Percentiles rank a stretch among this genome's conserved stretches.
phyloP scores from a whole-genome alignment of 2,888 invertebrate species.

The Prosopocoilus inquinatus region DNA sequence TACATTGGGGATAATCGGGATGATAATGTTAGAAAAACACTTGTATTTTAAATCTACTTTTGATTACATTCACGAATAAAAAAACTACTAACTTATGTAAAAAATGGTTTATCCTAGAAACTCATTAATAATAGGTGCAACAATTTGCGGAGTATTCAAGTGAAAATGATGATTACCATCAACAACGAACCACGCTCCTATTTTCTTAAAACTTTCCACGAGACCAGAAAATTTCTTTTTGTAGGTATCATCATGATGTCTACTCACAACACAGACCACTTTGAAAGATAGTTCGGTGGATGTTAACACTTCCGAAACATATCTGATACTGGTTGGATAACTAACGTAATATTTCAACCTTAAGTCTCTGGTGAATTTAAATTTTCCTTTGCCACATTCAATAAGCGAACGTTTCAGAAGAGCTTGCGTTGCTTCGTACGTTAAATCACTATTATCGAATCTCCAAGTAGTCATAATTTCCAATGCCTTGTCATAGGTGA shows the following conservation, averaged over 20 bases:
- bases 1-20: no score
- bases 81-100: no score
- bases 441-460: constrained; percentile 17
- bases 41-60: no score
- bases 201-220: constrained; percentile 9
- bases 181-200: constrained; percentile 8
- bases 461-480: constrained; percentile 12
- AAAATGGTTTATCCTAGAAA: constrained; percentile 9
- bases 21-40: no score
- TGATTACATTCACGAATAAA: no score
- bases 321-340: constrained; percentile 13
- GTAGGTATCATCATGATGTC: background rate
- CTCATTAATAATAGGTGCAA: constrained; percentile 13
- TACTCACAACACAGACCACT: constrained; percentile 9
- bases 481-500: constrained; percentile 11
- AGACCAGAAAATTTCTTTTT: constrained; percentile 2
- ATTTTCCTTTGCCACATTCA: constrained; percentile 33
- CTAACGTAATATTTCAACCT: constrained; percentile 30
- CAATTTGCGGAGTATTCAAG: constrained; percentile 11
- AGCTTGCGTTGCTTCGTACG: constrained; percentile 37
- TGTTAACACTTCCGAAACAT: constrained; percentile 11
- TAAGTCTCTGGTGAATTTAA: constrained; percentile 44
- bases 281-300: constrained; percentile 11
- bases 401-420: constrained; percentile 39
- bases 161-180: constrained; percentile 18